Conservation (phyloP, 1,140 invertebrate genomes). For the Bombus soroeensis region DNA sequence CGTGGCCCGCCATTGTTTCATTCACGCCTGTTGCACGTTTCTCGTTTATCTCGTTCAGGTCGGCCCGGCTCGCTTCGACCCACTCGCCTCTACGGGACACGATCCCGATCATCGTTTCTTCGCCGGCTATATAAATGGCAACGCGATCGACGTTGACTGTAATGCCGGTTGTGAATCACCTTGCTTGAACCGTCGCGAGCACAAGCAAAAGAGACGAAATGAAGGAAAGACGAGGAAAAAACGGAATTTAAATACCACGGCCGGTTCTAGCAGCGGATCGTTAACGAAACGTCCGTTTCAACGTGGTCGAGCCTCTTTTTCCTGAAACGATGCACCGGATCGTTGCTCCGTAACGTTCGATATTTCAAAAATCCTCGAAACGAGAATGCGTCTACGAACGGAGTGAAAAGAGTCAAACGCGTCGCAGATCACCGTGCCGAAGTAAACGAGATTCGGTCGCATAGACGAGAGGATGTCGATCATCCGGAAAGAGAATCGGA, state of each 20-base stretch:
- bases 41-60: conserved; percentile 65
- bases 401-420: conserved; percentile 11
- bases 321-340: not conserved
- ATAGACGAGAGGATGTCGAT: conserved; percentile 2
- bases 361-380: conserved; percentile 20
- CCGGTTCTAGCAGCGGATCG: conserved; percentile 26
- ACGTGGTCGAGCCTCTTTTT: conserved; percentile 10
- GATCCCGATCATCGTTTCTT: conserved; percentile 11
- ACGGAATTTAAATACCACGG: conserved; percentile 35
- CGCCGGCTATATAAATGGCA: conserved; percentile 13
- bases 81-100: not conserved
- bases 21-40: conserved; percentile 72
- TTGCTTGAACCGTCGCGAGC: not conserved
- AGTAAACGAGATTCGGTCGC: conserved; percentile 1
- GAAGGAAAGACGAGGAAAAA: not conserved
- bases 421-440: not conserved
- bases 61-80: conserved; percentile 20
- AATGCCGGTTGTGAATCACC: conserved; percentile 32
- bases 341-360: not conserved
- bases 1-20: conserved; percentile 72
- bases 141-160: conserved; percentile 38
- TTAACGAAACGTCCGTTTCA: conserved; percentile 6
- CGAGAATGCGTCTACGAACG: not conserved
- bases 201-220: not conserved
- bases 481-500: not conserved